Percentiles rank a stretch among this genome's conserved stretches.
phyloP scores from a whole-genome alignment of 2,888 invertebrate species.

The Rhimphoctona megacephalus region DNA sequence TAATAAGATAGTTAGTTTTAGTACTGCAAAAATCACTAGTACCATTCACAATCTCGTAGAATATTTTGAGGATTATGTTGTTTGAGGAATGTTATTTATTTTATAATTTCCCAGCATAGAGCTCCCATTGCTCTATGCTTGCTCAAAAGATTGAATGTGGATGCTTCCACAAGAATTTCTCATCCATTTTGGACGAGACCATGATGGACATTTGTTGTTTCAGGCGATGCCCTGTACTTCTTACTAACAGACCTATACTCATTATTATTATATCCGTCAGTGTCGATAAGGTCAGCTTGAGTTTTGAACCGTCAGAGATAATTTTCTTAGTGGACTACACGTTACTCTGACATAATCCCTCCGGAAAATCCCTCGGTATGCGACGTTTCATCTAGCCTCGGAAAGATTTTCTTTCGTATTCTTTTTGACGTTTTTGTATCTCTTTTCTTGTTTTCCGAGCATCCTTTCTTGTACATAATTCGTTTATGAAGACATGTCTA shows the following conservation, averaged over 20 bases:
- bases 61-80: slow-evolving; percentile 36
- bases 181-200: slow-evolving; percentile 12
- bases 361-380: slow-evolving; percentile 48
- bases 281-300: slow-evolving; percentile 62
- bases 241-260: slow-evolving; percentile 24
- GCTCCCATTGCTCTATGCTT: slow-evolving; percentile 33
- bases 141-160: slow-evolving; percentile 36
- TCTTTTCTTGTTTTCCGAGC: not conserved
- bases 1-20: not conserved
- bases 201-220: slow-evolving; percentile 67
- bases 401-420: not conserved
- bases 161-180: slow-evolving; percentile 13
- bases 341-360: slow-evolving; percentile 50
- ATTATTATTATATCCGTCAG: slow-evolving; percentile 72
- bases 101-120: slow-evolving; percentile 39
- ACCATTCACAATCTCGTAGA: not conserved
- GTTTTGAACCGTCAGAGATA: slow-evolving; percentile 59
- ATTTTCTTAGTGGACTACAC: slow-evolving; percentile 62
- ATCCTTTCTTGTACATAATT: not conserved
- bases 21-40: not conserved
- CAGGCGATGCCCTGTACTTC: slow-evolving; percentile 57
- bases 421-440: not conserved
- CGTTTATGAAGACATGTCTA: not conserved
- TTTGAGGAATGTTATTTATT: slow-evolving; percentile 48
- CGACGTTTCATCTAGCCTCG: slow-evolving; percentile 32